Evolutionary conservation across 2,797 vertebrate genomes (phyloP).

Genomic region (Graptemys geographica): DNA sequence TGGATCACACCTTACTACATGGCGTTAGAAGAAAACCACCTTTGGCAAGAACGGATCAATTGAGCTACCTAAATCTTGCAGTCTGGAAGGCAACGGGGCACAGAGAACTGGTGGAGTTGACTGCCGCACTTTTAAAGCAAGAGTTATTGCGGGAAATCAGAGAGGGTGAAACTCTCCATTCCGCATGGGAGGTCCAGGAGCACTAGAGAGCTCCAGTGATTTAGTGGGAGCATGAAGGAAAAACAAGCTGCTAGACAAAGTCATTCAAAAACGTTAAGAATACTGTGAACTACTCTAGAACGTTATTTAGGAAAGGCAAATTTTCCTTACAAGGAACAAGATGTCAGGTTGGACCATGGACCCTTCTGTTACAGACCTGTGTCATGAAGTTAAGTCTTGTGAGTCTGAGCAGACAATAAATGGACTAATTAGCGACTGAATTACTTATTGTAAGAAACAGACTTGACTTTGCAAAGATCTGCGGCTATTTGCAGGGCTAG

Average conservation of each 20-base stretch:
- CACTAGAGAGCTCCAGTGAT: neutral
- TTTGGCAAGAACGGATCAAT: too few species aligned
- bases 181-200: neutral
- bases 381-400: constrained; percentile 31
- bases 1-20: too few species aligned
- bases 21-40: too few species aligned
- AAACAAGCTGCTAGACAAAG: neutral
- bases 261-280: neutral
- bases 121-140: neutral
- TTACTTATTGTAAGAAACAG: neutral
- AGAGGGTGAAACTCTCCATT: neutral
- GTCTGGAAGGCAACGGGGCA: neutral
- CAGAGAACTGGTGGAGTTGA: neutral
- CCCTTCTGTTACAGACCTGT: neutral
- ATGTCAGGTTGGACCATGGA: constrained; percentile 9
- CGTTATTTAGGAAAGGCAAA: neutral
- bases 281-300: neutral
- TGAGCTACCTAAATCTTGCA: neutral
- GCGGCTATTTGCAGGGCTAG: neutral
- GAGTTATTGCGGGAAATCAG: neutral
- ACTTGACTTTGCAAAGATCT: neutral
- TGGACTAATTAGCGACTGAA: neutral
- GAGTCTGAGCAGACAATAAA: constrained; percentile 6
- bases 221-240: neutral
- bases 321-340: constrained; percentile 21